Evolutionary conservation across 2,113 vertebrate genomes (phyloP).

Genomic region (Neolamprologus cancellatus): DNA sequence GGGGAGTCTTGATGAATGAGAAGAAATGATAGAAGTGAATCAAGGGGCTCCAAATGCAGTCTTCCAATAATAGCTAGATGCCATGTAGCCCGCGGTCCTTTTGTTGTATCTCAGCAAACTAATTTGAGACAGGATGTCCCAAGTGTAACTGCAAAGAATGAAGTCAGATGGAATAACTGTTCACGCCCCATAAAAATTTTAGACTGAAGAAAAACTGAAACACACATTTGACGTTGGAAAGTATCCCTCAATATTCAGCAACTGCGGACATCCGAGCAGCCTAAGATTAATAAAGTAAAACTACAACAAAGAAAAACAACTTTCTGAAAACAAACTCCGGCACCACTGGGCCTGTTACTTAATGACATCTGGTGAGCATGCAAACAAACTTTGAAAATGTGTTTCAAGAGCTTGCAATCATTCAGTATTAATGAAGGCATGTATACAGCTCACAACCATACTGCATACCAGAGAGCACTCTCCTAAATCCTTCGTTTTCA

Average conservation of each 20-base stretch:
- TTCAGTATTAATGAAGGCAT: slow-evolving; percentile 21
- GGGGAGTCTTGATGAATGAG: slow-evolving; percentile 8
- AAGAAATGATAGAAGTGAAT: slow-evolving; percentile 37
- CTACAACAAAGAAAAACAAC: not conserved
- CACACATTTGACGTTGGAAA: not conserved
- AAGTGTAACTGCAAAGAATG: not conserved
- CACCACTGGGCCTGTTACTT: not conserved
- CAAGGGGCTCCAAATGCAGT: slow-evolving; percentile 30
- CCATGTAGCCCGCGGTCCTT: not conserved
- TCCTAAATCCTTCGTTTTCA: not conserved
- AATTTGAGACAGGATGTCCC: not conserved
- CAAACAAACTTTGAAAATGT: slow-evolving; percentile 25
- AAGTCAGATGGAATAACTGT: not conserved
- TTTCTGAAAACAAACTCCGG: not conserved
- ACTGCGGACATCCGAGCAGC: not conserved
- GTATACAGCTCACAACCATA: not conserved
- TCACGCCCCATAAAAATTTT: not conserved
- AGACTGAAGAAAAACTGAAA: not conserved
- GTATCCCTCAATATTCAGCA: not conserved
- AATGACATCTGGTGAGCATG: not conserved
- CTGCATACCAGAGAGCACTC: not conserved
- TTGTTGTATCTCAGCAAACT: slow-evolving; percentile 6
- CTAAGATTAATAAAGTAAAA: not conserved
- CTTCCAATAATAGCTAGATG: slow-evolving; percentile 57
- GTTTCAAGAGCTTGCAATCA: slow-evolving; percentile 17